Base-by-base conservation (phyloP, 1,140 invertebrate species). In the Ostrea edulis region DNA sequence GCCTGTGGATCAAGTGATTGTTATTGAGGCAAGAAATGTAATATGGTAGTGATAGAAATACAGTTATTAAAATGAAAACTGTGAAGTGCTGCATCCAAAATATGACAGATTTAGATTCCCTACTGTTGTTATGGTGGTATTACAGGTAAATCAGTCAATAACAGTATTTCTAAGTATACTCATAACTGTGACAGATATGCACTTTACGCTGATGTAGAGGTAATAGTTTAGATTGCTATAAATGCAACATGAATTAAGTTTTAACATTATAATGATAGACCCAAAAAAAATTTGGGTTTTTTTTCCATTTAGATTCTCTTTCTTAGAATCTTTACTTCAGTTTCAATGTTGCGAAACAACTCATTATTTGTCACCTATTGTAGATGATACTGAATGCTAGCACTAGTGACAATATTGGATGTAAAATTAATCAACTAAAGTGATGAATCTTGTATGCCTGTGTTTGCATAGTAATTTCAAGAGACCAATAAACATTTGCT, bases 341-440 rank as follows among this genome's bases (percentile, higher is more conserved):
- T 20, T 58, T 62, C 17, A 62, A n/a, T 62, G 1, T 62, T 62
- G 55, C 55, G 20, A 62, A 14, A 58, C 54, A 58, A 20, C 17
- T 20, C n/a, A 62, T 62, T 20, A 62, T n/a, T 5, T n/a, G 55
- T 62, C 55, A 62, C 55, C 55, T 62, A 7, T n/a, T 17, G 17
- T 7, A 62, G 17, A 20, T 62, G 55, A 62, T 62, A 44, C 55
- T 20, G 17, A 62, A 62, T 17, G 14, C n/a, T 17, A 62, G 5
- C 5, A 7, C 17, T 2, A 62, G 17, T 62, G 0, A 17, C 55
- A 77, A 25, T 77, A 17, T 77, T 44, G 68, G 25, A 77, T 77
- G 25, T 25, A 77, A 29, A 77, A 77, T 25, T 77, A 77, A 77
- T 77, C 68, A 77, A 35, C 68, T 77, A 77, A 62, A 77, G 68